phyloP scores from a whole-genome alignment of 2,113 vertebrate genomes.

The Pagrus major region DNA sequence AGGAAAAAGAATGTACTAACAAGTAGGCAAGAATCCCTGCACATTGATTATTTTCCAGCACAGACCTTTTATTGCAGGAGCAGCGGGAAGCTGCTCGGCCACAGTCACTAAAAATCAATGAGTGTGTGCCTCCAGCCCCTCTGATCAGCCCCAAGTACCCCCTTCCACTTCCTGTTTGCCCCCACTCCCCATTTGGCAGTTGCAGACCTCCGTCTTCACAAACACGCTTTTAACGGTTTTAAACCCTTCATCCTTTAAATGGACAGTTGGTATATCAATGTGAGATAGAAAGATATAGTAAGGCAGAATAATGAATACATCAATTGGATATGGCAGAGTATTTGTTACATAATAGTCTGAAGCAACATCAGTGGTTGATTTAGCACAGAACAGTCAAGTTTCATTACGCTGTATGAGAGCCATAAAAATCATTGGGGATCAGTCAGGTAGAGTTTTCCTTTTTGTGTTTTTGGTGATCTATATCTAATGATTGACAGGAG shows the following conservation, averaged over 20 bases:
- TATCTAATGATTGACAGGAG: not conserved
- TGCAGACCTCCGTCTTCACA: not conserved
- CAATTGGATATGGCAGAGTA: not conserved
- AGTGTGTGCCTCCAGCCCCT: slow-evolving; percentile 13
- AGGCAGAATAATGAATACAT: not conserved
- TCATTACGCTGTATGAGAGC: not conserved
- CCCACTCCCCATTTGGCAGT: not conserved
- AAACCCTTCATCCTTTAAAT: not conserved
- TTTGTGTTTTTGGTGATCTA: not conserved
- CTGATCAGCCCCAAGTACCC: slow-evolving; percentile 18
- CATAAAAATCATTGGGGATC: not conserved
- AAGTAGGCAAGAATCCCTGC: slow-evolving; percentile 45
- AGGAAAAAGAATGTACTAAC: slow-evolving; percentile 53
- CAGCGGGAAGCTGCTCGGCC: slow-evolving; percentile 50
- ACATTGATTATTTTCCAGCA: slow-evolving; percentile 66
- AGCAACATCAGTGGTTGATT: not conserved
- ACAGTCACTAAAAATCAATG: slow-evolving; percentile 69
- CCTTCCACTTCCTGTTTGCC: slow-evolving; percentile 4
- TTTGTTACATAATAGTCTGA: not conserved
- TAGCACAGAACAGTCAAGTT: not conserved
- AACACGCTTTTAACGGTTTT: not conserved
- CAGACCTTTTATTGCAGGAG: slow-evolving; percentile 56
- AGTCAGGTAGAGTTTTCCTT: not conserved
- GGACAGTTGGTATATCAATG: not conserved
- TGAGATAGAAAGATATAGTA: not conserved